A percentile compares a stretch with the other conserved stretches of the same genome.
These are phyloP conservation scores for Drosophila setifemur DNA, from an alignment of 1,140 invertebrate genomes.

Conservation along the genomic window DNA sequence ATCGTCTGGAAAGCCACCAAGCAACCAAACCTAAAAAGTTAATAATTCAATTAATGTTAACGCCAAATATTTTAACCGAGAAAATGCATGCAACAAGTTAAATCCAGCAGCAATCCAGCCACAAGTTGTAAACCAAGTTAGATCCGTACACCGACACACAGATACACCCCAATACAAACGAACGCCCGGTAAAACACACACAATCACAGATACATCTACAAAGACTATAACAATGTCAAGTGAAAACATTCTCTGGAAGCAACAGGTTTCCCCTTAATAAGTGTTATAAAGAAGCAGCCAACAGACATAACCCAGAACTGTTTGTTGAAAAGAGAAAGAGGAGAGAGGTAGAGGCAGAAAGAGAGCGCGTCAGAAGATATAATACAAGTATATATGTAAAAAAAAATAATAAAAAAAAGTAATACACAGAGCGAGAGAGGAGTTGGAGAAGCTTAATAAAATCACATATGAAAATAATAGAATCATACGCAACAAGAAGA, in stretches of 20 bases:
- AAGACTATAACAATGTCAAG: slow-evolving; percentile 72
- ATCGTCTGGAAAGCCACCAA: too few species aligned
- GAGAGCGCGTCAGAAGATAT: slow-evolving; percentile 32
- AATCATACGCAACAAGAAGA: slow-evolving; percentile 34
- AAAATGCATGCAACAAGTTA: slow-evolving; percentile 73
- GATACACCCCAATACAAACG: not conserved
- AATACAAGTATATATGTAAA: slow-evolving; percentile 12
- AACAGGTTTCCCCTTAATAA: slow-evolving; percentile 79
- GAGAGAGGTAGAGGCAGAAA: slow-evolving; percentile 12
- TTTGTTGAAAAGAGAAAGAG: slow-evolving; percentile 27
- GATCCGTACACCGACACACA: slow-evolving; percentile 40
- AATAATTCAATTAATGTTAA: slow-evolving; percentile 55
- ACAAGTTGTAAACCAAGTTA: slow-evolving; percentile 76
- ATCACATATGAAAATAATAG: slow-evolving; percentile 34
- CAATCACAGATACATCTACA: slow-evolving; percentile 10
- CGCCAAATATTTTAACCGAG: slow-evolving; percentile 39
- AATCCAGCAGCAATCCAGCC: slow-evolving; percentile 59
- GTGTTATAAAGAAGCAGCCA: slow-evolving; percentile 58
- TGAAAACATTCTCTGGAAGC: slow-evolving; percentile 80
- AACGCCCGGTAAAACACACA: not conserved
- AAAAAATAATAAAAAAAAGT: not conserved
- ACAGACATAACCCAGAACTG: slow-evolving; percentile 63
- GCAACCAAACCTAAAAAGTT: too few species aligned
- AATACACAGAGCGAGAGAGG: not conserved
- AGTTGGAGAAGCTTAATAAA: slow-evolving; percentile 24